phyloP scores from a whole-genome alignment of 2,888 invertebrate species.

The Pantelozetes paolii region DNA sequence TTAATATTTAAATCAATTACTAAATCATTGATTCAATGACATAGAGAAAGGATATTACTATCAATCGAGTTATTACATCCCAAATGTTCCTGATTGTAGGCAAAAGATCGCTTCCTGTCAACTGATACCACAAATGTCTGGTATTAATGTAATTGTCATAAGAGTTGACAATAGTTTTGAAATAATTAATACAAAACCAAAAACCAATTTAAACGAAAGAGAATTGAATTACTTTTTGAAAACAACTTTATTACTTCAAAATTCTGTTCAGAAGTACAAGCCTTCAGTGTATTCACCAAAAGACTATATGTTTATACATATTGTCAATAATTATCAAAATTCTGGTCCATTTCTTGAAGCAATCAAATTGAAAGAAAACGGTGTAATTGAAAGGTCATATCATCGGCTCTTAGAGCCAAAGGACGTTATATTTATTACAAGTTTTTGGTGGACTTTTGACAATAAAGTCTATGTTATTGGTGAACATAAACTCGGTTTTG shows the following conservation, averaged over 20 bases:
- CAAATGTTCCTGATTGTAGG: background rate
- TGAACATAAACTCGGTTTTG: background rate
- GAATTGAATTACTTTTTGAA: background rate
- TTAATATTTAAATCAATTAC: no score
- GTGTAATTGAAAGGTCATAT: background rate
- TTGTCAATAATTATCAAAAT: background rate
- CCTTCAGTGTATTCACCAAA: slow-evolving; percentile 5
- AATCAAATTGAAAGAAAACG: background rate
- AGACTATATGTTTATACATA: slow-evolving; percentile 1
- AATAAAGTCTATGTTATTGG: background rate
- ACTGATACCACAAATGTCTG: background rate
- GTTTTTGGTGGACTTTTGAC: slow-evolving; percentile 16
- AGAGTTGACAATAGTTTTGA: no score
- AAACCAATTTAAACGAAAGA: background rate
- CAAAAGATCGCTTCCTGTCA: background rate
- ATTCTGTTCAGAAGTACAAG: background rate
- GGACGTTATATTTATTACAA: slow-evolving; percentile 3
- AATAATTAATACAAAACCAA: no score
- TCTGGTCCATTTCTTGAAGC: background rate
- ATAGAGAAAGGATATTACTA: background rate
- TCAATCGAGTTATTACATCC: slow-evolving; percentile 4
- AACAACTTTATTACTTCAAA: background rate
- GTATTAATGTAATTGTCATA: background rate
- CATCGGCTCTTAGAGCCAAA: background rate
- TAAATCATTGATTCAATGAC: no score